Conservation (phyloP, 2,113 vertebrate genomes). For the Calidris pugnax region DNA sequence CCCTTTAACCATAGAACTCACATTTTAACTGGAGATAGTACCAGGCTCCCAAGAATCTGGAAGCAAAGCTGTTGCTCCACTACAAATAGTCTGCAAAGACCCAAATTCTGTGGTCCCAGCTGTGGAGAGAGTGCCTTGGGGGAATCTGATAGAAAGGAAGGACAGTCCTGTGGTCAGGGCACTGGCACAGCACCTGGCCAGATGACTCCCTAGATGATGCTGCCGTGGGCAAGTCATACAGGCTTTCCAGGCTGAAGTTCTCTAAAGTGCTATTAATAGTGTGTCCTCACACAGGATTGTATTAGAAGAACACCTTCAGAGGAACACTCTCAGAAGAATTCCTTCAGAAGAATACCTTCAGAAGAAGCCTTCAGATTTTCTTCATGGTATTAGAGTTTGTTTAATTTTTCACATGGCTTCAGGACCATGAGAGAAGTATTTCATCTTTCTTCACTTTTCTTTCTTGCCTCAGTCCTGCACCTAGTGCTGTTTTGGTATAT, state of each 20-base stretch:
- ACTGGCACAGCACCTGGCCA: neutral
- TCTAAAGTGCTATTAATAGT: neutral
- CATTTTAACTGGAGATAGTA: neutral
- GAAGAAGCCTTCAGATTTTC: neutral
- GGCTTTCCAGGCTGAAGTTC: neutral
- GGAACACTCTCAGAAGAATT: too few relatives aligned
- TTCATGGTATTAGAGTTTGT: neutral
- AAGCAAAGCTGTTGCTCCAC: neutral
- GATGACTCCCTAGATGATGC: neutral
- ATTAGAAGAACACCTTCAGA: neutral
- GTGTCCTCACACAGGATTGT: rapidly evolving
- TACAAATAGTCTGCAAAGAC: neutral
- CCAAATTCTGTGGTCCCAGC: neutral
- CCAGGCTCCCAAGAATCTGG: neutral
- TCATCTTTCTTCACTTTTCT: neutral
- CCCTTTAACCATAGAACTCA: neutral
- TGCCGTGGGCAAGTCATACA: rapidly evolving
- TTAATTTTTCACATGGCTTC: neutral
- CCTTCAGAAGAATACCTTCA: too few relatives aligned
- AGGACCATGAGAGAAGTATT: neutral
- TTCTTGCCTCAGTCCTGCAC: neutral
- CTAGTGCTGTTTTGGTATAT: neutral
- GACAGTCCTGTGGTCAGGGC: rapidly evolving
- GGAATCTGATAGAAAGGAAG: neutral
- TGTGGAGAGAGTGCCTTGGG: neutral